phyloP scores from a whole-genome alignment of 1,140 invertebrate genomes.

The Episyrphus balteatus region DNA sequence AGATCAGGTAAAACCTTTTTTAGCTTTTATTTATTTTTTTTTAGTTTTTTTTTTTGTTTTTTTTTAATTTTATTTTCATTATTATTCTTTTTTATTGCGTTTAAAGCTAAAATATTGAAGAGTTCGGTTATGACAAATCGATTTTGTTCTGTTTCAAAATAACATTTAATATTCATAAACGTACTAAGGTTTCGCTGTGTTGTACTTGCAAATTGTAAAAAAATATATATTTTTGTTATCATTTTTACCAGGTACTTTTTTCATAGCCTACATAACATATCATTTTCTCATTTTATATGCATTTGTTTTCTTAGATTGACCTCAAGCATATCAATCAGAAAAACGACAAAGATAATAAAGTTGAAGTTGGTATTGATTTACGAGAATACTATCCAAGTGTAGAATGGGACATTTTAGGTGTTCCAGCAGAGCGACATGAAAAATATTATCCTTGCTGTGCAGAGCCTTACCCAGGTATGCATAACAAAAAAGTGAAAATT shows the following conservation, averaged over 20 bases:
- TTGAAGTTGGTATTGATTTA: conserved; percentile 84
- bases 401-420: conserved; percentile 94
- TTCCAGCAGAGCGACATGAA: conserved; percentile 80
- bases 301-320: conserved; percentile 58
- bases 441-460: conserved; percentile 82
- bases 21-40: background rate
- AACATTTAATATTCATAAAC: no score
- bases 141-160: no score
- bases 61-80: background rate
- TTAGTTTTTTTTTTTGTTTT: background rate
- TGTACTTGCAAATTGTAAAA: background rate
- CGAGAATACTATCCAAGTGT: conserved; percentile 90
- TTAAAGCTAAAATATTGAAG: no score
- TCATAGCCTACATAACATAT: background rate
- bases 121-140: no score
- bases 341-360: conserved; percentile 59
- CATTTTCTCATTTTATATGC: conserved; percentile 2
- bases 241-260: background rate
- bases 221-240: background rate
- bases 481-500: background rate
- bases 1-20: conserved; percentile 55
- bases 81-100: no score
- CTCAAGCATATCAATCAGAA: conserved; percentile 82
- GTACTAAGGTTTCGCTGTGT: no score
- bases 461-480: conserved; percentile 71